Evolutionary conservation across 2,888 invertebrate genomes (phyloP).

Genomic region (Polydrusus cervinus): DNA sequence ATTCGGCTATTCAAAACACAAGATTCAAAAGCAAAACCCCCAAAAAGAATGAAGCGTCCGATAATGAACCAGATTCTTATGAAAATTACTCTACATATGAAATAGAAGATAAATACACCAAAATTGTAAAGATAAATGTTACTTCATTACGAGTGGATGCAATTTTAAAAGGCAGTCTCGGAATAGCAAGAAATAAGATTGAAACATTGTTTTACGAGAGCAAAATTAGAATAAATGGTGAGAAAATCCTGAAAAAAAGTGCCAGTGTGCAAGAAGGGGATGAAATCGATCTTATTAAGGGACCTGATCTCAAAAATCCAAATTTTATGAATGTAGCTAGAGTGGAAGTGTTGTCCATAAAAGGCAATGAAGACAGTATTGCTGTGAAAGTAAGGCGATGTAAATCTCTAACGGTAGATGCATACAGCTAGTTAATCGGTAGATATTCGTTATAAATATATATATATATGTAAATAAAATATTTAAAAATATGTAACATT

Average conservation of each 20-base stretch:
- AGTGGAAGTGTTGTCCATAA: constrained; percentile 77
- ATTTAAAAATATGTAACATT: constrained; percentile 6
- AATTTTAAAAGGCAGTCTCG: constrained; percentile 80
- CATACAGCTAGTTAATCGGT: constrained; percentile 9
- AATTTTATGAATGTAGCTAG: constrained; percentile 81
- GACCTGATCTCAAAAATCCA: constrained; percentile 79
- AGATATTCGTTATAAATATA: neutral
- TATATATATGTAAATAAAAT: constrained; percentile 1
- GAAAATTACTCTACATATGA: constrained; percentile 70
- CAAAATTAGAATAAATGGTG: constrained; percentile 86
- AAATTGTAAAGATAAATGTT: constrained; percentile 77
- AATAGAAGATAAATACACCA: constrained; percentile 74
- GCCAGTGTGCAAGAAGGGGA: constrained; percentile 78
- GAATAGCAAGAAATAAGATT: constrained; percentile 85
- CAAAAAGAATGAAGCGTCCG: constrained; percentile 66
- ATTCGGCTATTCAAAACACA: neutral
- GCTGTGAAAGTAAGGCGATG: constrained; percentile 78
- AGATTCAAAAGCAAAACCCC: constrained; percentile 49
- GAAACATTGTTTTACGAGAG: constrained; percentile 87
- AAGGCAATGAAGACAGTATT: constrained; percentile 75
- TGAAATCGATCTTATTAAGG: constrained; percentile 85
- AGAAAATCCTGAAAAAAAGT: constrained; percentile 85
- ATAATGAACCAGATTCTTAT: constrained; percentile 74
- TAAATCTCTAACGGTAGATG: constrained; percentile 82
- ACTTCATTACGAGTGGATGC: constrained; percentile 82